Base-by-base conservation (phyloP, 2,113 vertebrate genomes). In the Etheostoma spectabile region DNA sequence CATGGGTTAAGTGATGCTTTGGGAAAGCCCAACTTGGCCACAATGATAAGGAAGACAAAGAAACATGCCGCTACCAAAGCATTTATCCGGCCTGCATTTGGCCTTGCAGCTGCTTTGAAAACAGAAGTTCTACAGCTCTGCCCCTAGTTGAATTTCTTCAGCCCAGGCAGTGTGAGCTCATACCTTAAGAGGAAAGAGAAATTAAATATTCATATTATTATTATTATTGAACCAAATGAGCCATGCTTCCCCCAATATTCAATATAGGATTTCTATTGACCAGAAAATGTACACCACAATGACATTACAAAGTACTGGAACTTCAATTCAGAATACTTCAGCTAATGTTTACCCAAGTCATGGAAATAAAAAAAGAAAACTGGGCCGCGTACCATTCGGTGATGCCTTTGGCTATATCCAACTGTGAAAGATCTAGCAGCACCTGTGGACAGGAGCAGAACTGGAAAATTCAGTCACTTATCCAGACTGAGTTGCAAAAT, bases 391-490 rank as follows among this genome's bases (percentile, higher is more conserved):
- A 99, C 98, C 97, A 98, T 2, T 95, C 94, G 67, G 96, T 95
- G 90, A 95, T 91, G 15, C 98, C 96, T 91, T 93, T 97, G 70
- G 80, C 75, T 66, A 99, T 80, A 88, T 99, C 97, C 71, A 97
- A 71, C 82, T 95, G 94, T 8, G 96, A 95, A 74, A 99, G 92
- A 88, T 98, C 96, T 15, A 99, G 92, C 87, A 95, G 74, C 52
- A 97, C 95, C 98, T 99, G 93, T 19, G 60, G 61, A 86, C 0
- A 80, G 6, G 79, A 84, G 42, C 52, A 57, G 8, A 75, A 66
- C 22, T 30, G 53, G 0, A 73, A 62, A 42, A 12, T 1, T 21
- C 13, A 46, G 27, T 64, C 21, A 42, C 22, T 30, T 6, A 75
- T 59, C 4, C 16, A 55, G 46, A 55, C 22, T 35, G 38, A 67